phyloP scores from a whole-genome alignment of 2,113 vertebrate genomes.

The Erythrolamprus reginae region DNA sequence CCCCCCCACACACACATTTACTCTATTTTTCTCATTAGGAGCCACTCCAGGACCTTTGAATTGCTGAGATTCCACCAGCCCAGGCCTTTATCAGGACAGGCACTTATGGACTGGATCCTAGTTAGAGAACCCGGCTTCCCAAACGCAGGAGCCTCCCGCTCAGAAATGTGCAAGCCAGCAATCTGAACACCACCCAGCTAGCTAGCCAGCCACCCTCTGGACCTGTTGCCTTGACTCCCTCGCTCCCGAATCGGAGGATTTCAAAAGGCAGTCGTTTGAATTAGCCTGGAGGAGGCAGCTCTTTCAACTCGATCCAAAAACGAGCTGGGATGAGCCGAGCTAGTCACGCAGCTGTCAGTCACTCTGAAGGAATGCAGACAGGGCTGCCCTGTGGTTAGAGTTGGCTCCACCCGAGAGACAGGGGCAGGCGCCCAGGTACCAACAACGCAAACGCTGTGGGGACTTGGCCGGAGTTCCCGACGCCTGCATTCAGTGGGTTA shows the following conservation, averaged over 20 bases:
- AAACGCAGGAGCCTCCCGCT: not conserved
- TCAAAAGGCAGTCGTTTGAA: slow-evolving; percentile 46
- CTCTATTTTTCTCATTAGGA: not conserved
- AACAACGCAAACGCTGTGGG: slow-evolving; percentile 61
- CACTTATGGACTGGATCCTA: not conserved
- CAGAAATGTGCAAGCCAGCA: slow-evolving; percentile 54
- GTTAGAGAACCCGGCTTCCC: not conserved
- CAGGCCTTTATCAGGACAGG: not conserved
- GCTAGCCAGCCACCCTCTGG: slow-evolving; percentile 28
- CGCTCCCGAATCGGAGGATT: slow-evolving; percentile 55
- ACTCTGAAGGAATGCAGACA: slow-evolving; percentile 74
- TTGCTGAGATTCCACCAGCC: not conserved
- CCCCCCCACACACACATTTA: not conserved
- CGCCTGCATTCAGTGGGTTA: slow-evolving; percentile 49
- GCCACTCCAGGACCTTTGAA: not conserved
- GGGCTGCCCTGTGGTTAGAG: slow-evolving; percentile 72
- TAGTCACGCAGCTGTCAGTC: slow-evolving; percentile 72
- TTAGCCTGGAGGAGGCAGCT: slow-evolving; percentile 58
- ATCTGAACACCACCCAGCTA: slow-evolving; percentile 16
- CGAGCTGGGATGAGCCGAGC: slow-evolving; percentile 29
- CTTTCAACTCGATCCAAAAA: slow-evolving; percentile 46
- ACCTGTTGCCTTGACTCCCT: slow-evolving; percentile 54
- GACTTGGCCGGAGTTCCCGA: slow-evolving; percentile 61
- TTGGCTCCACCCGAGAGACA: slow-evolving; percentile 63
- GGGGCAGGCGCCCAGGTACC: slow-evolving; percentile 76